phyloP scores from a whole-genome alignment of 1,140 invertebrate genomes.

The Lutraria rhynchaena region DNA sequence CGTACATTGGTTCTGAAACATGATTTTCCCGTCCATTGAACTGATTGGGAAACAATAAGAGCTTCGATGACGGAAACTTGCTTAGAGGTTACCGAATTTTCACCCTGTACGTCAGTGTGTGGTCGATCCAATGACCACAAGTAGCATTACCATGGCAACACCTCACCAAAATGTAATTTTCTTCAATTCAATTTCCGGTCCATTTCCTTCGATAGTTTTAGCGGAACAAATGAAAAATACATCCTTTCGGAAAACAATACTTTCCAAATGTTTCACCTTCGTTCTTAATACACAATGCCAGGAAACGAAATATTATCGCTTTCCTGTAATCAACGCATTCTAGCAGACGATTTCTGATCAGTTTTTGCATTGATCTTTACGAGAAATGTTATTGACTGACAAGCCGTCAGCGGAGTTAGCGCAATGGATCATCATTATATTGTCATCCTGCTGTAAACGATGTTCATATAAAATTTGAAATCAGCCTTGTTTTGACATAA shows the following conservation, averaged over 20 bases:
- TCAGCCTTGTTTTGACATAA: no score
- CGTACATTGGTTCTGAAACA: slow-evolving; percentile 14
- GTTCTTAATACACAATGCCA: no score
- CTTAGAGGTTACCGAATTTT: not conserved
- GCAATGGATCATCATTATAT: no score
- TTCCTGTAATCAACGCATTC: no score
- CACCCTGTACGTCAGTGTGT: slow-evolving; percentile 19
- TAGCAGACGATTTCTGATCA: no score
- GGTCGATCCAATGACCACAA: slow-evolving; percentile 30
- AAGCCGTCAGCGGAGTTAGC: no score
- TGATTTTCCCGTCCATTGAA: slow-evolving; percentile 10
- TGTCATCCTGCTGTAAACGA: no score
- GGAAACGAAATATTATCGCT: no score
- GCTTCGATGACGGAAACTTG: slow-evolving; percentile 11
- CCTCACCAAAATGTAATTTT: slow-evolving; percentile 34
- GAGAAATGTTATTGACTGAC: no score
- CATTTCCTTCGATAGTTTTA: slow-evolving; percentile 35
- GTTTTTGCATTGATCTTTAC: no score
- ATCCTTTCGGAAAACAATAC: not conserved
- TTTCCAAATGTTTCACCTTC: no score
- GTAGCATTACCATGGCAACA: slow-evolving; percentile 7
- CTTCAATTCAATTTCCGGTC: slow-evolving; percentile 33
- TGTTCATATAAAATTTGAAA: no score
- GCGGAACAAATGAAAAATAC: slow-evolving; percentile 41
- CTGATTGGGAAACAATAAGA: slow-evolving; percentile 23